These are phyloP conservation scores for Urocitellus parryii DNA, from an alignment of 2,113 vertebrate species.

Conservation along the genomic window DNA sequence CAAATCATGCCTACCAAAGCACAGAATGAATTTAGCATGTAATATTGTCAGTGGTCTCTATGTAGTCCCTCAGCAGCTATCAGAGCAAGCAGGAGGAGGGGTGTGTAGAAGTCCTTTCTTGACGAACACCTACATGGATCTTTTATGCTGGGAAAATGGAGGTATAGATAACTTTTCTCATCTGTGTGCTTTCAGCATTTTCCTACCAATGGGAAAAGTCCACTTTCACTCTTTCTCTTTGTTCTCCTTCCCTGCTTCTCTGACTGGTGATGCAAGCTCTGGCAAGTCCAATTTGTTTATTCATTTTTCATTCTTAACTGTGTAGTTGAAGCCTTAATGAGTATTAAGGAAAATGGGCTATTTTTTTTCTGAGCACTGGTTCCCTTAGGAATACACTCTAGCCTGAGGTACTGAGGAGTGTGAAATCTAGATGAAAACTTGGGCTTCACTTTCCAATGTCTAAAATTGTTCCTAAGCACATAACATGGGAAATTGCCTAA, in stretches of 20 bases:
- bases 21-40: slow-evolving; percentile 69
- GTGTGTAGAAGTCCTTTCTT: neutral
- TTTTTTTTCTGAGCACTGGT: slow-evolving; percentile 40
- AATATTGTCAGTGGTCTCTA: neutral
- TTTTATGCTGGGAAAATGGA: slow-evolving; percentile 34
- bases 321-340: slow-evolving; percentile 74
- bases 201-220: slow-evolving; percentile 37
- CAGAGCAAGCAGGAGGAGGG: fast-evolving
- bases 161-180: slow-evolving; percentile 10
- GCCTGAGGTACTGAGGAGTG: neutral
- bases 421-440: slow-evolving; percentile 51
- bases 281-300: slow-evolving; percentile 81
- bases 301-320: slow-evolving; percentile 81
- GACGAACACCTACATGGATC: neutral
- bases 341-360: slow-evolving; percentile 74
- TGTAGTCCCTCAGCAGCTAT: neutral
- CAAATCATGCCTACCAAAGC: slow-evolving; percentile 30
- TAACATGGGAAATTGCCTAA: neutral
- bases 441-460: neutral
- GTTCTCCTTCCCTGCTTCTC: slow-evolving; percentile 67
- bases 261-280: slow-evolving; percentile 66
- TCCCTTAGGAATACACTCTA: neutral
- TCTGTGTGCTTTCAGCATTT: neutral
- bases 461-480: slow-evolving; percentile 46
- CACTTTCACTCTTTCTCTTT: slow-evolving; percentile 17